Evolutionary conservation across 64 coral and sea anemone species (phyloP).

Genomic region (Porites australiensis): DNA sequence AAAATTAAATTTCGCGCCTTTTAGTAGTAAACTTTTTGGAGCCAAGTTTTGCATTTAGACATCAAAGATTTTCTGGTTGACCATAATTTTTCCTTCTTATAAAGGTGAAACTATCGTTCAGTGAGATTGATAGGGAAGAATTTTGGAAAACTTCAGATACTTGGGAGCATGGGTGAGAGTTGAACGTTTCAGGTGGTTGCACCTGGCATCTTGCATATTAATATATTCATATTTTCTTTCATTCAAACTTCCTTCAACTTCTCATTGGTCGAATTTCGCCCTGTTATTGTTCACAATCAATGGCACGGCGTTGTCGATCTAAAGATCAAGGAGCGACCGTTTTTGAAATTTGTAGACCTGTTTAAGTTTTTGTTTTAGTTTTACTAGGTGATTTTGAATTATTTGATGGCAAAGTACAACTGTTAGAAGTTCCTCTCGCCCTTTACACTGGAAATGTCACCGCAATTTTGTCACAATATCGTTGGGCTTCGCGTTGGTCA

Average conservation of each 20-base stretch:
- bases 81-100: too few species aligned
- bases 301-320: constrained; percentile 8
- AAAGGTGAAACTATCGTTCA: too few species aligned
- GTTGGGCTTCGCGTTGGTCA: too few species aligned
- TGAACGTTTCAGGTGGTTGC: constrained; percentile 6
- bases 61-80: too few species aligned
- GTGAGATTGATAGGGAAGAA: too few species aligned
- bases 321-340: neutral
- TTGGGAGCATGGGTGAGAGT: too few species aligned
- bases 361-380: neutral
- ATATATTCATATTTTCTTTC: constrained; percentile 26
- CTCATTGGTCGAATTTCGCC: constrained; percentile 2
- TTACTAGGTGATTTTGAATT: neutral
- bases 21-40: too few species aligned
- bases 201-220: constrained; percentile 24
- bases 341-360: neutral
- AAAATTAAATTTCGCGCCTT: too few species aligned
- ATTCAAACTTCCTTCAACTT: neutral
- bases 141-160: too few species aligned
- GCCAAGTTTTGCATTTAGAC: too few species aligned
- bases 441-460: neutral
- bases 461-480: neutral
- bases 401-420: neutral
- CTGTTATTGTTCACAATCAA: neutral
- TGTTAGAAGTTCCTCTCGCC: too few species aligned